Conservation (phyloP, 1,140 invertebrate species). For the Pararge aegeria region DNA sequence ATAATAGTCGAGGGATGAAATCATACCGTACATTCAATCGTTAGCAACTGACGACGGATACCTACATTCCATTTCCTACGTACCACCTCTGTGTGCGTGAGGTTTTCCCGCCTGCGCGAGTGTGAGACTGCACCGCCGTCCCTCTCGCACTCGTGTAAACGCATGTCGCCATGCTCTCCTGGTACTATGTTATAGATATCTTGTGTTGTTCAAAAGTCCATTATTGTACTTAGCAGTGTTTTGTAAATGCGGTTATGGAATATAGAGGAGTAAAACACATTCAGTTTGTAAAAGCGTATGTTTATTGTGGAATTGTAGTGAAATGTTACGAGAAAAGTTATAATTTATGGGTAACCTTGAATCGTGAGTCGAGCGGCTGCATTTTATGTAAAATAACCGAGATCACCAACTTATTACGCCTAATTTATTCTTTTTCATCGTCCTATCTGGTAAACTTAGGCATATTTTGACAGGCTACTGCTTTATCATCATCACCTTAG, state of each 20-base stretch:
- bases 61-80: constrained; percentile 54
- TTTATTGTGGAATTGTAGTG: constrained; percentile 5
- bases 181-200: constrained; percentile 38
- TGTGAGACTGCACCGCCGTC: constrained; percentile 34
- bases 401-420: neutral
- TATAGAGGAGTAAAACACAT: constrained; percentile 23
- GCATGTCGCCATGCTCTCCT: constrained; percentile 22
- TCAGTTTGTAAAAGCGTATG: neutral
- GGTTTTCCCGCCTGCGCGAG: constrained; percentile 33
- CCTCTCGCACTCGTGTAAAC: constrained; percentile 26
- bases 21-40: constrained; percentile 55
- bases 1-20: constrained; percentile 37
- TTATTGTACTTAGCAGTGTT: constrained; percentile 62
- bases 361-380: neutral
- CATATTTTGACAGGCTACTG: too few species aligned
- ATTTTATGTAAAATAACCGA: neutral
- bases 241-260: constrained; percentile 48
- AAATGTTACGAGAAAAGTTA: neutral
- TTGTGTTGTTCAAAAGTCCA: constrained; percentile 47
- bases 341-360: neutral
- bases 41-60: constrained; percentile 57
- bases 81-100: constrained; percentile 28
- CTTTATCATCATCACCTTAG: too few species aligned
- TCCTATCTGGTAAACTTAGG: too few species aligned
- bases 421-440: neutral